Evolutionary conservation across 1,140 invertebrate genomes (phyloP), one percentile per base, ranked within the genome.

Genomic region (Panulirus ornatus): DNA sequence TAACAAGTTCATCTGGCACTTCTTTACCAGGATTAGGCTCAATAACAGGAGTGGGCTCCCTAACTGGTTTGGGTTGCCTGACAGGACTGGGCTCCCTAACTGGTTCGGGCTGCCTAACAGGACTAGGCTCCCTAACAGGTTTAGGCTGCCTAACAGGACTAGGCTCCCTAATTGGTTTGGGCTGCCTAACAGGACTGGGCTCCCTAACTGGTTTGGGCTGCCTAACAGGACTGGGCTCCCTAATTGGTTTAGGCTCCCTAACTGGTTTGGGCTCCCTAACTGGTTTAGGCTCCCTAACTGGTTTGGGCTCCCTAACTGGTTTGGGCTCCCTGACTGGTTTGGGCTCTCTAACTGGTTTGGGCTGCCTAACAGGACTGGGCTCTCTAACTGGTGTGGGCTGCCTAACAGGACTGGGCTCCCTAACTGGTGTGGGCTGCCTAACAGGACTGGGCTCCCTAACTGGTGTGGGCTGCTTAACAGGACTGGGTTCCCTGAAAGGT

Each of bases 221-320:
- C 19, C 42, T 78, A 16, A 40, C 36, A 16, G 75, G 75, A 44
- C 34, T 42, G 42, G 42, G 0, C 42, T 42, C 38, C 9, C 42
- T 42, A 78, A 78, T 22, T 38, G 81, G n/a, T n/a, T n/a, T 40
- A 63, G 81, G n/a, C 51, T 83, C 51, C 51, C 63, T 83, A 30
- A 83, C 51, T 66, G 54, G 34, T 36, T 30, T 83, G 14, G 27
- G 44, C 27, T 82, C 47, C 30, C 30, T 82, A 1, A 34, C 3
- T 30, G 11, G 75, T n/a, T n/a, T 6, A 40, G 40, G 34, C 40
- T 76, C 34, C 30, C 19, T 76, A 9, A 36, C 44, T 40, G 36
- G 30, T 22, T 8, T 79, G 27, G 76, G 14, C 2, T 51, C 19
- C 27, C 47, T 16, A n/a, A 79, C 44, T 42, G 27, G 30, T n/a